Evolutionary conservation across 64 coral and sea anemone species (phyloP).

Genomic region (Porites lutea): DNA sequence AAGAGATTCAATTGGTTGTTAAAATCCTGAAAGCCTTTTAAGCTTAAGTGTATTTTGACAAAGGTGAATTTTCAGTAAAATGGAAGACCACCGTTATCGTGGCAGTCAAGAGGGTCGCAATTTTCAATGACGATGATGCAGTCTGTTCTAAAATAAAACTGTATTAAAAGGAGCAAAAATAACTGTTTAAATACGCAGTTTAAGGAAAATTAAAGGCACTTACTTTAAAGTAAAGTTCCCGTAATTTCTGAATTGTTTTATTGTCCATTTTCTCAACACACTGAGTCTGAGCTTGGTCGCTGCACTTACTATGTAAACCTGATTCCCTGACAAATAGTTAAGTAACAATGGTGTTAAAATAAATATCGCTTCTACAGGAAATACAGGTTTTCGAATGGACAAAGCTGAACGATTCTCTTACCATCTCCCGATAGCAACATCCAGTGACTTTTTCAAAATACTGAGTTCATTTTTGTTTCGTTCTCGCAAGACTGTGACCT

Average conservation of each 20-base stretch:
- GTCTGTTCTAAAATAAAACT: no score
- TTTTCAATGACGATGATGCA: no score
- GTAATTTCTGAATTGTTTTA: conserved; percentile 17
- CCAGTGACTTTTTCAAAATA: conserved; percentile 28
- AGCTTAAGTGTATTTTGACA: no score
- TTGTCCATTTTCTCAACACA: conserved; percentile 42
- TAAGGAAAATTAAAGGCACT: not conserved
- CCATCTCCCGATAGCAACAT: conserved; percentile 28
- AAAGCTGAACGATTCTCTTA: not conserved
- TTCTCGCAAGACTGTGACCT: conserved; percentile 8
- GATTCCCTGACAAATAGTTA: conserved; percentile 10
- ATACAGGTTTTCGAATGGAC: no score
- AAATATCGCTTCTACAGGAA: no score
- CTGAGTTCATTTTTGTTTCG: conserved; percentile 20
- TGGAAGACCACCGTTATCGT: no score
- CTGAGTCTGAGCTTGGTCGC: not conserved
- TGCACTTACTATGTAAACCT: not conserved
- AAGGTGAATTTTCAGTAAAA: no score
- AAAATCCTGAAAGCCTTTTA: no score
- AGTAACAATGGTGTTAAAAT: not conserved
- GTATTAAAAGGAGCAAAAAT: no score
- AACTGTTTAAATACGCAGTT: not conserved
- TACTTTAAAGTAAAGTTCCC: conserved; percentile 7
- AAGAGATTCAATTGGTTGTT: no score
- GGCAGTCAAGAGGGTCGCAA: no score